Evolutionary conservation across 2,113 vertebrate species (phyloP), one percentile per base, ranked within the genome.

Genomic region (Pantherophis guttatus): DNA sequence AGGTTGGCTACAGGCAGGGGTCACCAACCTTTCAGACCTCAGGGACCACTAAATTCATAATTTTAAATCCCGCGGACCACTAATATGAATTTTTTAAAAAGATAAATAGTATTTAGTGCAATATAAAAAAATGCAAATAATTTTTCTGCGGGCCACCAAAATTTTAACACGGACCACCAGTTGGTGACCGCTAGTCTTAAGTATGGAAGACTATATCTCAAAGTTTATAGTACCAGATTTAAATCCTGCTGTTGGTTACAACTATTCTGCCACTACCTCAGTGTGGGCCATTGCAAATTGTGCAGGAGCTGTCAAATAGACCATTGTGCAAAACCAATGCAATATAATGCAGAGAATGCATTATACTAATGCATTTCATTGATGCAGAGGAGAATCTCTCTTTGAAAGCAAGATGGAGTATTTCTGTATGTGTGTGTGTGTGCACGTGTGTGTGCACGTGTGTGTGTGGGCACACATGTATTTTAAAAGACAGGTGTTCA

Each of bases 401-500:
- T 90, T 89, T 88, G 29, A 11, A 89, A 70, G 21, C 0, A 94
- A 90, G 86, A 17, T 2, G 26, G 29, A 29, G 3, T 57, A 2
- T 26, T 5, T 39, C 15, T 7, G 21, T 23, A 19, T 17, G 4
- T 15, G 13, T 4, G 54, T 15, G 10, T 53, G 53, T 55, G 54
- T 57, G n/a, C n/a, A n/a, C n/a, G 52, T 23, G 33, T 6, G n/a
- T 11, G n/a, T 17, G 4, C 3, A 2, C 0, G 54, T 15, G 93
- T 24, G 50, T 44, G n/a, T 7, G 33, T 15, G 39, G 3, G 10
- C 3, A 65, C 59, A 29, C 50, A 85, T 8, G 86, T 91, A 86
- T 91, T 8, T 93, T 59, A 92, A 94, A 57, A 92, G 93, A 39
- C 0, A 92, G 88, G 91, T 90, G 86, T 94, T 86, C 29, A 57